Percentiles rank a stretch among this genome's conserved stretches.
These are phyloP conservation scores for Falco columbarius DNA, from an alignment of 2,797 vertebrate genomes.

Conservation along the genomic window DNA sequence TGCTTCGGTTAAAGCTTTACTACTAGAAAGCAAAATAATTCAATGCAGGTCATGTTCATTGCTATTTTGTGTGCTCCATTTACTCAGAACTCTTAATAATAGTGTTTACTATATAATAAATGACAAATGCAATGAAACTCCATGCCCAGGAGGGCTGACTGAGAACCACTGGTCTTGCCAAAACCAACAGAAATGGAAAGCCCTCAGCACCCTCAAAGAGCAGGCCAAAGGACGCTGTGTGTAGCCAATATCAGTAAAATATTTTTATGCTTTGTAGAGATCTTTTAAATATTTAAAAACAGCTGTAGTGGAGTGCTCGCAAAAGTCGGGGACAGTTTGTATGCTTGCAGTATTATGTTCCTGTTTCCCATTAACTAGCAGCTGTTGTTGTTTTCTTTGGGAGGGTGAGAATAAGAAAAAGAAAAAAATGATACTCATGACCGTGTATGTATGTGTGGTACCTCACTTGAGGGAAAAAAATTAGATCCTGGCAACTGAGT, in stretches of 20 bases:
- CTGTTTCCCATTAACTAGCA: constrained; percentile 59
- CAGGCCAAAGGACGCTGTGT: not conserved
- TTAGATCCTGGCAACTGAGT: not conserved
- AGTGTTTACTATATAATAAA: not conserved
- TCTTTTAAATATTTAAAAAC: constrained; percentile 61
- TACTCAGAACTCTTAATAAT: not conserved
- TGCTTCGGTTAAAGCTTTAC: not conserved
- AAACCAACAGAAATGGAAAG: not conserved
- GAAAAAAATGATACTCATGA: not conserved
- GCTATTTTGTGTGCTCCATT: not conserved
- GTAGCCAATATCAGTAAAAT: not conserved
- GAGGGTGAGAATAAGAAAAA: not conserved
- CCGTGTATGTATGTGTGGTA: too few relatives aligned
- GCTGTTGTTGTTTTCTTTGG: constrained; percentile 38
- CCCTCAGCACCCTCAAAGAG: not conserved
- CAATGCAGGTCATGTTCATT: fast-evolving
- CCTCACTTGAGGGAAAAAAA: not conserved
- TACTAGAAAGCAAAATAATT: not conserved
- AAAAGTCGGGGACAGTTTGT: constrained; percentile 12
- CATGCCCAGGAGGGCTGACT: not conserved
- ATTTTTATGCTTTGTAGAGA: constrained; percentile 36
- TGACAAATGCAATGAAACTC: not conserved
- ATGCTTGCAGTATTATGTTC: constrained; percentile 34
- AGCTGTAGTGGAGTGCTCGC: constrained; percentile 30
- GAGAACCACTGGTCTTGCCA: not conserved